phyloP scores from a whole-genome alignment of 1,140 invertebrate genomes.

The Theocolax elegans region DNA sequence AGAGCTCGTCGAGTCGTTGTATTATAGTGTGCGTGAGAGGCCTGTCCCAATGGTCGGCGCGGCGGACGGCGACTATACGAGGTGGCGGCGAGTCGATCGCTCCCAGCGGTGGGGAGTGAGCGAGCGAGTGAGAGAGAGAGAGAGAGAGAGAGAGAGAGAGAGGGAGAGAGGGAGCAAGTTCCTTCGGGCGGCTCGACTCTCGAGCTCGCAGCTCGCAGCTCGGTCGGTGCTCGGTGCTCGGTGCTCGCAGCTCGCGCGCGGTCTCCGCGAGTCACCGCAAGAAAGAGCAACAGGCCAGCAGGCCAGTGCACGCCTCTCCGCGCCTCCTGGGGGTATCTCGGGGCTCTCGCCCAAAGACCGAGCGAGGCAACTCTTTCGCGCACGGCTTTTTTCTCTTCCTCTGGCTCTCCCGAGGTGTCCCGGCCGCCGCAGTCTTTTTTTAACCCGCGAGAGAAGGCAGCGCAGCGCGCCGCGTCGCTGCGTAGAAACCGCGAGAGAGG shows the following conservation, averaged over 20 bases:
- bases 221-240: background rate
- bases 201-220: background rate
- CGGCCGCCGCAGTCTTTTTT: background rate
- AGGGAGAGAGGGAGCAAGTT: no score
- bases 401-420: background rate
- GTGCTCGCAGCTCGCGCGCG: slow-evolving; percentile 25
- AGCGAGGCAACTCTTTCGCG: background rate
- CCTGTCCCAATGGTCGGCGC: no score
- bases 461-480: no score
- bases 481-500: background rate
- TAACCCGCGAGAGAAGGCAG: background rate
- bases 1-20: no score
- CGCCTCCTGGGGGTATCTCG: slow-evolving; percentile 31
- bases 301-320: slow-evolving; percentile 49
- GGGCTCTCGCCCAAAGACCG: background rate
- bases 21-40: no score
- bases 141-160: background rate
- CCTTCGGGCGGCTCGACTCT: background rate
- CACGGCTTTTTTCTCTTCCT: background rate
- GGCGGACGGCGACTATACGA: no score
- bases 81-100: no score
- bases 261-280: slow-evolving; percentile 43
- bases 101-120: no score
- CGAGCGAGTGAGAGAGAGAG: no score
- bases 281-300: slow-evolving; percentile 58